These are phyloP conservation scores for Periophthalmus modestus DNA, from an alignment of 2,113 vertebrate species.

Conservation along the genomic window DNA sequence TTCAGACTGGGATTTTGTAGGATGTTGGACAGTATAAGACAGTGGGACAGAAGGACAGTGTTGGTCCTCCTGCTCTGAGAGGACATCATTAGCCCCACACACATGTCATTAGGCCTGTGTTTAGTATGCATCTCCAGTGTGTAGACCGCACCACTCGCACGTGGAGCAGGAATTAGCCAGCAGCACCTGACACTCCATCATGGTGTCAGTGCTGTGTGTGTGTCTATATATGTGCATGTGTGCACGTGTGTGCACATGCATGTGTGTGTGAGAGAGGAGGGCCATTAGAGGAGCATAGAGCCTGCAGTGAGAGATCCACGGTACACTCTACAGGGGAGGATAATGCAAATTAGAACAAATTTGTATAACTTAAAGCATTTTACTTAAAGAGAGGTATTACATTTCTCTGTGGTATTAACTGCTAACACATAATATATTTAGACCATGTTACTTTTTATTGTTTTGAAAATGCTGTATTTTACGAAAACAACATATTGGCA, in stretches of 20 bases:
- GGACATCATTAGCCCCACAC: slow-evolving; percentile 59
- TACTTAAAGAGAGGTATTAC: too few species aligned
- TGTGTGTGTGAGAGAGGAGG: slow-evolving; percentile 20
- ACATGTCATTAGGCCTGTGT: slow-evolving; percentile 76
- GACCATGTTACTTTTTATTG: too few species aligned
- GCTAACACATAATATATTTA: too few species aligned
- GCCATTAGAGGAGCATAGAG: slow-evolving; percentile 76
- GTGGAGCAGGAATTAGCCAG: slow-evolving; percentile 66
- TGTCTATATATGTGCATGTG: slow-evolving; percentile 64
- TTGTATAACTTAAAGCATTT: too few species aligned
- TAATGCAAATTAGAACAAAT: neutral
- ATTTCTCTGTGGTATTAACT: too few species aligned
- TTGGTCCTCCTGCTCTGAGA: slow-evolving; percentile 51
- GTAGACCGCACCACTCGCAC: slow-evolving; percentile 56
- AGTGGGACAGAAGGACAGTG: too few species aligned
- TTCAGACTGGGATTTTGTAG: too few species aligned
- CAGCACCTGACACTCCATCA: slow-evolving; percentile 84
- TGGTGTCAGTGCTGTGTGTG: slow-evolving; percentile 68
- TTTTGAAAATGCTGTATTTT: too few species aligned
- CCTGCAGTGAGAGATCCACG: slow-evolving; percentile 63
- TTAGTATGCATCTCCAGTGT: slow-evolving; percentile 78
- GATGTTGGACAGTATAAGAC: too few species aligned
- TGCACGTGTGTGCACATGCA: slow-evolving; percentile 19
- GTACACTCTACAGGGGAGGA: slow-evolving; percentile 64
- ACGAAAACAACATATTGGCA: too few species aligned